Evolutionary conservation across 1,140 invertebrate species (phyloP).

Genomic region (Drosophila hydei): DNA sequence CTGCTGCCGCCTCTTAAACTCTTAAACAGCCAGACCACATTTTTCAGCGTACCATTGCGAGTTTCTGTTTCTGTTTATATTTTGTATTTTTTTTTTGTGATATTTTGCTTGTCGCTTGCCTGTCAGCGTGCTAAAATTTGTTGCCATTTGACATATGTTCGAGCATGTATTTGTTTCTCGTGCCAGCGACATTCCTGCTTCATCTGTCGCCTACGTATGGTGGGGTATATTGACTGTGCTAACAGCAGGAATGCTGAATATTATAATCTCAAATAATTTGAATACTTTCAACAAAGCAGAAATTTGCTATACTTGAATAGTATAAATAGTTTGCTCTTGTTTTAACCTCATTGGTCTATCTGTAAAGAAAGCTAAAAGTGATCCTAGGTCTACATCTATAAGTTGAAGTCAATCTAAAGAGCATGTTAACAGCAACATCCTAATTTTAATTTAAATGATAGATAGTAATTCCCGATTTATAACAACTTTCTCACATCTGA

Average conservation of each 20-base stretch:
- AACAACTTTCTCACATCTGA: too few relatives aligned
- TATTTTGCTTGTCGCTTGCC: constrained; percentile 22
- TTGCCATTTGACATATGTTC: constrained; percentile 65
- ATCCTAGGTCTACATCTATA: too few relatives aligned
- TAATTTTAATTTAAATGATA: too few relatives aligned
- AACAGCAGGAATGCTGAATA: not conserved
- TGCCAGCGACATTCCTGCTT: constrained; percentile 52
- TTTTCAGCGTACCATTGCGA: constrained; percentile 46
- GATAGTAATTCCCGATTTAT: too few relatives aligned
- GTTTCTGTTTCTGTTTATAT: constrained; percentile 27
- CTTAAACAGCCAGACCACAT: constrained; percentile 36
- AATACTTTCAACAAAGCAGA: too few relatives aligned
- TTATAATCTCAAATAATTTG: not conserved
- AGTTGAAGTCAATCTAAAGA: too few relatives aligned
- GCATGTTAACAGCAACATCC: too few relatives aligned
- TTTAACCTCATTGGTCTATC: too few relatives aligned
- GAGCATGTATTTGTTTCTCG: constrained; percentile 3
- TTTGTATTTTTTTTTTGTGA: not conserved
- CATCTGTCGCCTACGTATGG: constrained; percentile 17
- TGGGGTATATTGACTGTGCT: constrained; percentile 5
- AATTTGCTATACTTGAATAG: too few relatives aligned
- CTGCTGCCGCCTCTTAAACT: not conserved
- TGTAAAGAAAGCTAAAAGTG: too few relatives aligned
- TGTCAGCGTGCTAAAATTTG: constrained; percentile 69
- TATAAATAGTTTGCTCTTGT: too few relatives aligned